phyloP scores from a whole-genome alignment of 1,140 invertebrate species.

The Pararge aegeria region DNA sequence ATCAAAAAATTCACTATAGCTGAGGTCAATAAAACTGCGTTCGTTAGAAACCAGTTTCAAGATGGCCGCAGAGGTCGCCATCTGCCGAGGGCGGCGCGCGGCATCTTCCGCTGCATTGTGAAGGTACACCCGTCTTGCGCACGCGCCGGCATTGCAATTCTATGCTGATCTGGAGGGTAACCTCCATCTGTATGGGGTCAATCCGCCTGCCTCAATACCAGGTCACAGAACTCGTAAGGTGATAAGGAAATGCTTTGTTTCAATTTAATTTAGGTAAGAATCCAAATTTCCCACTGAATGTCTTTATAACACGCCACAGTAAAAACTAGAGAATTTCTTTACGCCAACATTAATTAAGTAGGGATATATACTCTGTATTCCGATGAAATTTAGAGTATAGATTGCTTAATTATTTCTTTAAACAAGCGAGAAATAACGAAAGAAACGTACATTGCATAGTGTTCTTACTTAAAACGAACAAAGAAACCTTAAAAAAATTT shows the following conservation, averaged over 20 bases:
- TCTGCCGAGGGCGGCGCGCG: constrained; percentile 64
- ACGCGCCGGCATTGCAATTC: constrained; percentile 57
- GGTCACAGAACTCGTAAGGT: constrained; percentile 53
- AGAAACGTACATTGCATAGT: too few relatives aligned
- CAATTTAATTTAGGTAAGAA: constrained; percentile 20
- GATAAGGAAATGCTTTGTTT: constrained; percentile 24
- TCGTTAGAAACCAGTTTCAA: constrained; percentile 64
- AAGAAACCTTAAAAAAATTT: too few relatives aligned
- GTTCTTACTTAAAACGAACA: too few relatives aligned
- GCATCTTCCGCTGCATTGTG: constrained; percentile 74
- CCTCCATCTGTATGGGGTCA: constrained; percentile 40
- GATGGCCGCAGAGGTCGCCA: constrained; percentile 46
- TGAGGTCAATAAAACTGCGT: constrained; percentile 61
- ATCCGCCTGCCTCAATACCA: constrained; percentile 38
- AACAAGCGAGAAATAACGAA: too few relatives aligned
- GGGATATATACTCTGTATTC: too few relatives aligned
- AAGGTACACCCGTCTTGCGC: constrained; percentile 52
- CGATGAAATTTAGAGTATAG: too few relatives aligned
- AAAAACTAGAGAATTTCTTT: background rate
- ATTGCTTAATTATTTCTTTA: too few relatives aligned
- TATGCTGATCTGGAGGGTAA: constrained; percentile 30
- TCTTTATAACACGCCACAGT: constrained; percentile 18
- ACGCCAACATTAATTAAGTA: too few relatives aligned
- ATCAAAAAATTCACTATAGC: constrained; percentile 31
- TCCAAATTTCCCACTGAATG: constrained; percentile 19